Base-by-base conservation (phyloP, 2,797 vertebrate species). In the Pangasius mekongensis region DNA sequence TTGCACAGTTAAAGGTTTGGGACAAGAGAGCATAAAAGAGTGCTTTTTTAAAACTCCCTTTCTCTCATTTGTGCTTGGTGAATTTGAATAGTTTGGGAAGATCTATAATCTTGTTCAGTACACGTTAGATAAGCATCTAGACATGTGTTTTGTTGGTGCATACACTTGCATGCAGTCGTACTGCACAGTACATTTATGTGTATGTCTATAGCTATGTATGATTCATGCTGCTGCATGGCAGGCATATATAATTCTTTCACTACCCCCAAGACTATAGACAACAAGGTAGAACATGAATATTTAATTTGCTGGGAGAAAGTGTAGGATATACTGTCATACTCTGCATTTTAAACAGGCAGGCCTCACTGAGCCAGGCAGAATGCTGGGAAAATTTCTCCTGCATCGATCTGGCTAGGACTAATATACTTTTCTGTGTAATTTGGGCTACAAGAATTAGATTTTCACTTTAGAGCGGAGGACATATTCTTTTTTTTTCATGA, bases 271-370 rank as follows among this genome's bases (percentile, higher is more conserved):
- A 96, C 95, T 93, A 95, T 94, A 96, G 95, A 96, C 95, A 96
- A 96, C 95, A 96, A 96, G 95, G 95, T 95, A 95, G 95, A 91
- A 92, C 95, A 96, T 97, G 95, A 96, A 97, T 97, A 96, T 96
- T 97, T 96, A 94, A 96, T 96, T 96, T 94, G 93, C 94, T 87
- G 92, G 89, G 94, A 95, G 94, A 96, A 96, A 94, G 94, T 96
- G 96, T 95, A 93, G 94, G 94, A 95, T 95, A 92, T 95, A 67
- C 86, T 88, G 78, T 89, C 90, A 96, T 95, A 94, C 91, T 92
- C 93, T 93, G 95, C 95, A 97, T 96, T 94, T 95, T 95, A 96
- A 96, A 92, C 93, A 95, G 94, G 92, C 93, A 91, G 71, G 89
- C 92, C 71, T 67, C 69, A 90, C 39, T 30, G 49, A 84, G 30